A percentile compares a stretch with the other conserved stretches of the same genome.
Conservation (phyloP, 2,113 vertebrate species). For the Alectura lathami region DNA sequence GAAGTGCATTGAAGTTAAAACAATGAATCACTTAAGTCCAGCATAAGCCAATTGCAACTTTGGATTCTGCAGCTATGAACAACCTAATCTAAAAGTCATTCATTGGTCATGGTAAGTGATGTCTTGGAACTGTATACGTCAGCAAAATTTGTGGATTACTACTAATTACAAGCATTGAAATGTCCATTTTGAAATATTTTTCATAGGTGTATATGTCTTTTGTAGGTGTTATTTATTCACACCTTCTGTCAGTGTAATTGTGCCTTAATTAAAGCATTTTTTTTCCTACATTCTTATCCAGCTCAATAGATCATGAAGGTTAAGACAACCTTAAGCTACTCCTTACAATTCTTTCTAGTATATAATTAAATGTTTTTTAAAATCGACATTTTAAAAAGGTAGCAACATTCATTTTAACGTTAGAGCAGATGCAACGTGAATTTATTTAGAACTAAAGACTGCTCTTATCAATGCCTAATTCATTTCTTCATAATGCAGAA, state of each 20-base stretch:
- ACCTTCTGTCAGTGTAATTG: not conserved
- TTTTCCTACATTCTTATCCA: not conserved
- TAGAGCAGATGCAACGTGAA: not conserved
- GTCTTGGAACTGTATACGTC: not conserved
- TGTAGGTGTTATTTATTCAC: not conserved
- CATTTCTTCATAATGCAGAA: not conserved
- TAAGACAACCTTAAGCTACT: not conserved
- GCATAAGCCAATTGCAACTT: not conserved
- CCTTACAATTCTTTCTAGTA: not conserved
- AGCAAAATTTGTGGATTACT: not conserved
- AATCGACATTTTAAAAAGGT: not conserved
- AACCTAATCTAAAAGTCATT: not conserved
- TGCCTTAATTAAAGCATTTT: not conserved
- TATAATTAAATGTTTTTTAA: not conserved
- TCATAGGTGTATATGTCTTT: not conserved
- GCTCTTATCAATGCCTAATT: not conserved
- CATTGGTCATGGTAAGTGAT: accelerated
- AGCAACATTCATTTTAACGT: not conserved
- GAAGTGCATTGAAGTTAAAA: not conserved
- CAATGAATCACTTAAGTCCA: not conserved
- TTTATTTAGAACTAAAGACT: not conserved
- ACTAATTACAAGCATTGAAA: not conserved
- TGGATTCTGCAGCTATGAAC: not conserved
- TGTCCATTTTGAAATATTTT: not conserved
- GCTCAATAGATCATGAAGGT: not conserved